phyloP scores from a whole-genome alignment of 2,797 vertebrate genomes.

The Melanotaenia maccullochi region DNA sequence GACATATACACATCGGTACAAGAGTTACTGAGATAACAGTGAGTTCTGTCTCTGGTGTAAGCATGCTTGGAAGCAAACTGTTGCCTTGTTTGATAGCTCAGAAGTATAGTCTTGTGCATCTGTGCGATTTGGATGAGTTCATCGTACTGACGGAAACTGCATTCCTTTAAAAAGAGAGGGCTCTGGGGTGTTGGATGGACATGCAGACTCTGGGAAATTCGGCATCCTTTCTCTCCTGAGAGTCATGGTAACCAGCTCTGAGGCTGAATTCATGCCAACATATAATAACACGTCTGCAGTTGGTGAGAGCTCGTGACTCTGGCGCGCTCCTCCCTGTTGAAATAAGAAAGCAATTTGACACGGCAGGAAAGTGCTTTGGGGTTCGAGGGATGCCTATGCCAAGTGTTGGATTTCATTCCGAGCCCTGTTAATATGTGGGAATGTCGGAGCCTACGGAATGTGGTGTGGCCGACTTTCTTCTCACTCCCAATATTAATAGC shows the following conservation, averaged over 20 bases:
- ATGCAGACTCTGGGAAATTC: conserved; percentile 46
- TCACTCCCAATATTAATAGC: conserved; percentile 75
- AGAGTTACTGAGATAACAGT: conserved; percentile 20
- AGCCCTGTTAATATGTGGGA: conserved; percentile 73
- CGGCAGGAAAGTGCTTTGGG: conserved; percentile 47
- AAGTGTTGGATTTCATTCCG: conserved; percentile 71
- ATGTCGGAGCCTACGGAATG: conserved; percentile 67
- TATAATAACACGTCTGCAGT: conserved; percentile 61
- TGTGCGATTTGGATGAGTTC: conserved; percentile 19
- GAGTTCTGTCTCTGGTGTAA: neutral
- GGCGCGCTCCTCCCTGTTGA: conserved; percentile 50
- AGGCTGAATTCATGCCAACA: conserved; percentile 25
- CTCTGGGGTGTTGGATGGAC: conserved; percentile 34
- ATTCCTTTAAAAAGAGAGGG: conserved; percentile 17
- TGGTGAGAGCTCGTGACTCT: conserved; percentile 53
- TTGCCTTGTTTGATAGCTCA: conserved; percentile 17
- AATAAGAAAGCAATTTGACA: conserved; percentile 66
- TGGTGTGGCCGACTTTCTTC: conserved; percentile 62
- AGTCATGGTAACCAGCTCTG: conserved; percentile 32
- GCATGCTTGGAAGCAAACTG: conserved; percentile 18
- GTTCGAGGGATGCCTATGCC: conserved; percentile 55
- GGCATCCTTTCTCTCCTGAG: conserved; percentile 39
- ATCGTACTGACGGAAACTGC: neutral
- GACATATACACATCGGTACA: neutral
- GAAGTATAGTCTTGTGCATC: conserved; percentile 6